phyloP scores from a whole-genome alignment of 2,888 invertebrate genomes.

The Diplolepis rosae region DNA sequence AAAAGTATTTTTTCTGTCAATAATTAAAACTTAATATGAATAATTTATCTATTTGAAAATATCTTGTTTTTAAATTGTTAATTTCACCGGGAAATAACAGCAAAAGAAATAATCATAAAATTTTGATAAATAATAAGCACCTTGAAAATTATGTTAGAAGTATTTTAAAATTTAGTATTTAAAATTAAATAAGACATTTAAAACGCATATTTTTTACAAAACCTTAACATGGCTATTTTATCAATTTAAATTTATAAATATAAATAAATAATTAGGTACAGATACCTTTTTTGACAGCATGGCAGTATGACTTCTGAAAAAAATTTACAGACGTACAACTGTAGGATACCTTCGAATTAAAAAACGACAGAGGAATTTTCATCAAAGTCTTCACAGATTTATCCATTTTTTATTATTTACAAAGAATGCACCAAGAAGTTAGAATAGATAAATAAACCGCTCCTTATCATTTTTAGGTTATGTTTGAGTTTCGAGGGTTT shows the following conservation, averaged over 20 bases:
- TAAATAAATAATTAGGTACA: background rate
- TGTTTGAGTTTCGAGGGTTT: background rate
- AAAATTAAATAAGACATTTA: background rate
- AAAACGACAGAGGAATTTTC: background rate
- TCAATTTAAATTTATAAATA: background rate
- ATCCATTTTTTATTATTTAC: background rate
- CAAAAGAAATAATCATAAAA: too few relatives aligned
- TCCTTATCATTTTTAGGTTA: background rate
- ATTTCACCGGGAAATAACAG: background rate
- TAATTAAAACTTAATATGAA: too few relatives aligned
- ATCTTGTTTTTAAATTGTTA: background rate
- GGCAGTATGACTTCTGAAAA: background rate
- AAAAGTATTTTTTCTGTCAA: background rate
- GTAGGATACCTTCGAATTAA: background rate
- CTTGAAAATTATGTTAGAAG: background rate
- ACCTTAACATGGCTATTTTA: background rate
- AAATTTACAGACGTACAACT: constrained; percentile 7
- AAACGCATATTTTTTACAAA: background rate
- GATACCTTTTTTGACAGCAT: constrained; percentile 16
- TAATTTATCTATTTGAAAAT: background rate
- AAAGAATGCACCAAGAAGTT: background rate
- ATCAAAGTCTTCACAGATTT: background rate
- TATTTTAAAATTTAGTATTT: background rate
- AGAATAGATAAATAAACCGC: background rate
- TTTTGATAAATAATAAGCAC: background rate